Evolutionary conservation across 2,113 vertebrate genomes (phyloP).

Genomic region (Gambusia affinis): DNA sequence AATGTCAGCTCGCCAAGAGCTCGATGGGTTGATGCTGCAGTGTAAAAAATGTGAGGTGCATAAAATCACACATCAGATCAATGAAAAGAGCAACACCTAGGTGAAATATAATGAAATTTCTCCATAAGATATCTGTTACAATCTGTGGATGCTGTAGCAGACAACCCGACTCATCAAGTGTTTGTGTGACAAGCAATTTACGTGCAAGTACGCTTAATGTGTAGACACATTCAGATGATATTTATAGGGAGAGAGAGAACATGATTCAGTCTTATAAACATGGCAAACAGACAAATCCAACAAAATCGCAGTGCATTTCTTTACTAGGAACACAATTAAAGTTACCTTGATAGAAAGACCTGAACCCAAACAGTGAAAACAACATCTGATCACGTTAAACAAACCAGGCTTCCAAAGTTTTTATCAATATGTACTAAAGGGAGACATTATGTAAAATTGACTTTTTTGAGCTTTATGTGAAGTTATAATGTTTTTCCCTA

Average conservation of each 20-base stretch:
- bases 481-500: too few relatives aligned
- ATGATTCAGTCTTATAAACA: slow-evolving; percentile 14
- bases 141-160: slow-evolving; percentile 16
- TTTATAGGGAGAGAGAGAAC: slow-evolving; percentile 22
- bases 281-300: slow-evolving; percentile 3
- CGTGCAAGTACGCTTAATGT: slow-evolving; percentile 26
- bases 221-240: slow-evolving; percentile 36
- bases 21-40: slow-evolving; percentile 31
- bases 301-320: neutral
- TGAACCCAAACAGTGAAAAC: neutral
- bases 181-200: slow-evolving; percentile 24
- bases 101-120: slow-evolving; percentile 60
- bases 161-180: slow-evolving; percentile 29
- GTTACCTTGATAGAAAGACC: neutral
- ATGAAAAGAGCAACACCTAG: slow-evolving; percentile 26
- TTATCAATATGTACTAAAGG: neutral
- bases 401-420: neutral
- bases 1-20: slow-evolving; percentile 46
- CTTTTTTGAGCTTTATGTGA: too few relatives aligned
- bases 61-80: slow-evolving; percentile 57
- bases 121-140: slow-evolving; percentile 29
- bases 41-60: slow-evolving; percentile 49
- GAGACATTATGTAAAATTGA: neutral
- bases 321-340: neutral
- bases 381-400: neutral